These are phyloP conservation scores for Saturnia japonica DNA, from an alignment of 2,888 invertebrate genomes.

Conservation along the genomic window DNA sequence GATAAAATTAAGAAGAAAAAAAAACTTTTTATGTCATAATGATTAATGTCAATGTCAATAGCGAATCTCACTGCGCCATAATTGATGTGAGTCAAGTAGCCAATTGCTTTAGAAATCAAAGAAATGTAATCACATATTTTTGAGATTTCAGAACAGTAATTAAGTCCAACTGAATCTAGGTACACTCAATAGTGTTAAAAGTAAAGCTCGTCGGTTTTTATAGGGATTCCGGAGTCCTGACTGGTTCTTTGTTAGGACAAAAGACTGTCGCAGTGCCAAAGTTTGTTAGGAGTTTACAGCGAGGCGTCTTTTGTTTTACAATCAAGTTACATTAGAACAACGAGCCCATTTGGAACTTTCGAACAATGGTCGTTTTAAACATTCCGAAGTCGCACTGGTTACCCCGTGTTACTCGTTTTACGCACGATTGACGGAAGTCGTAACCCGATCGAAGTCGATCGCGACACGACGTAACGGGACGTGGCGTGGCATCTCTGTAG, in stretches of 20 bases:
- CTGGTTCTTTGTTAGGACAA: slow-evolving; percentile 59
- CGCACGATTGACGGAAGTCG: slow-evolving; percentile 59
- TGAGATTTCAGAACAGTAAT: neutral
- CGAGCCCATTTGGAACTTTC: slow-evolving; percentile 50
- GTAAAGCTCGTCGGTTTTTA: neutral
- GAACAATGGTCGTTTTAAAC: slow-evolving; percentile 67
- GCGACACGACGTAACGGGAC: no score
- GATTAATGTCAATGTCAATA: no score
- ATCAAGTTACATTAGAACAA: slow-evolving; percentile 67
- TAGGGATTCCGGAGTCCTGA: slow-evolving; percentile 38
- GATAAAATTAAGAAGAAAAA: no score
- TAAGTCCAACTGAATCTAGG: neutral
- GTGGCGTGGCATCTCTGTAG: no score
- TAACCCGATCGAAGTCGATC: slow-evolving; percentile 47
- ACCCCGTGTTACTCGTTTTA: slow-evolving; percentile 56
- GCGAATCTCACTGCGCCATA: no score
- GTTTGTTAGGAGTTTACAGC: slow-evolving; percentile 52
- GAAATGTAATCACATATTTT: neutral
- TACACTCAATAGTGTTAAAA: neutral
- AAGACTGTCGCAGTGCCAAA: slow-evolving; percentile 63
- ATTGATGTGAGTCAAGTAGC: no score
- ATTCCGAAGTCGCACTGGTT: slow-evolving; percentile 49
- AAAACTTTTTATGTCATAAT: no score
- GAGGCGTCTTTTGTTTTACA: slow-evolving; percentile 62
- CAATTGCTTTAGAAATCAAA: neutral